A percentile compares a stretch with the other conserved stretches of the same genome.
Evolutionary conservation across 2,888 invertebrate species (phyloP).

Genomic region (Elysia crispata): DNA sequence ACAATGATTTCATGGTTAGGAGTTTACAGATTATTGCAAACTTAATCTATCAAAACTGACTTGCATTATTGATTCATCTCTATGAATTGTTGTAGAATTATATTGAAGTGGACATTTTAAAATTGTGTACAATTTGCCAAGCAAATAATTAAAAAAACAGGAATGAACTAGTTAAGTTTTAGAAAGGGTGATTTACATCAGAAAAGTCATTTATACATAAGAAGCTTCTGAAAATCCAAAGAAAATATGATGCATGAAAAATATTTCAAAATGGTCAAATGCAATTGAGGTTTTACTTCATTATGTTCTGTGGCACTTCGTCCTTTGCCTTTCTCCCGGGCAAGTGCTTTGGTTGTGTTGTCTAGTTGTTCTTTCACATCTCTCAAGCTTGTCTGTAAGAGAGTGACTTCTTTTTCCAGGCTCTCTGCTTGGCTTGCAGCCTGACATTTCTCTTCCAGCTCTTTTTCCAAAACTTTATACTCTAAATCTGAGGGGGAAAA

Average conservation of each 20-base stretch:
- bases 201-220: no score
- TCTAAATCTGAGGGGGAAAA: slow-evolving; percentile 55
- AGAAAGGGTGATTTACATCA: no score
- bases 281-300: slow-evolving; percentile 60
- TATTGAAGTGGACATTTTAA: no score
- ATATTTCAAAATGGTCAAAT: background rate
- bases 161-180: no score
- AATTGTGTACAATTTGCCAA: no score
- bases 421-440: slow-evolving; percentile 57
- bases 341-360: slow-evolving; percentile 61
- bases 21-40: no score
- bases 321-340: slow-evolving; percentile 69
- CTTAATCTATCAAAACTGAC: no score
- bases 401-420: slow-evolving; percentile 59
- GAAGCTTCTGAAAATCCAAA: no score
- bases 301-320: slow-evolving; percentile 70
- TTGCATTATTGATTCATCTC: no score
- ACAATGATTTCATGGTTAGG: background rate
- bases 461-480: slow-evolving; percentile 57
- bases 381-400: slow-evolving; percentile 59
- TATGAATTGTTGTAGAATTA: no score
- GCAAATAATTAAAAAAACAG: no score
- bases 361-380: slow-evolving; percentile 64
- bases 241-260: background rate
- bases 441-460: slow-evolving; percentile 62